Conservation (phyloP, 1,140 invertebrate genomes). For the Drosophila seguyi region DNA sequence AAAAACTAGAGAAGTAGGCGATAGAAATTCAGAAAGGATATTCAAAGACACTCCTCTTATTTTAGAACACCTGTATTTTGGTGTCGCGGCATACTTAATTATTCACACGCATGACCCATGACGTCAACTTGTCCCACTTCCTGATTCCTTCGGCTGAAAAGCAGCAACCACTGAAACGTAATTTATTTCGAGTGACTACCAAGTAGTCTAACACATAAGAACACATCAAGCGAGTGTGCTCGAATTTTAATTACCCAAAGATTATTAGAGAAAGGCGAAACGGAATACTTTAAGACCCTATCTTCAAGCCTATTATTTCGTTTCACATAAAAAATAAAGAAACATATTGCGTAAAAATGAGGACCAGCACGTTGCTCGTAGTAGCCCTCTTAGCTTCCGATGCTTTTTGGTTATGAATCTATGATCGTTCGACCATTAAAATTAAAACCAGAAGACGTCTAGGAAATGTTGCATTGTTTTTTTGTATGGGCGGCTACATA, state of each 20-base stretch:
- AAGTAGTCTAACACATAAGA: neutral
- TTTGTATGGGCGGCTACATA: too few relatives aligned
- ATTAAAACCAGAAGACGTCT: too few relatives aligned
- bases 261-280: neutral
- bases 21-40: neutral
- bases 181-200: conserved; percentile 68
- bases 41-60: neutral
- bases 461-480: too few relatives aligned
- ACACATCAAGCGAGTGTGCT: neutral
- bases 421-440: too few relatives aligned
- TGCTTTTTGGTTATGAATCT: too few relatives aligned
- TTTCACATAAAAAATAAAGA: neutral
- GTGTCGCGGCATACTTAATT: neutral
- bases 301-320: neutral
- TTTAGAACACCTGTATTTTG: neutral
- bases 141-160: neutral
- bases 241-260: neutral
- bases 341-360: too few relatives aligned
- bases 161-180: conserved; percentile 53
- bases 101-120: conserved; percentile 32
- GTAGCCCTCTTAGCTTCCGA: too few relatives aligned
- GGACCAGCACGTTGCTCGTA: too few relatives aligned
- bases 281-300: neutral
- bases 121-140: neutral
- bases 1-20: too few relatives aligned